Percentiles rank a stretch among this genome's conserved stretches.
Evolutionary conservation across 2,797 vertebrate genomes (phyloP).

Genomic region (Phrynocephalus vlangalii): DNA sequence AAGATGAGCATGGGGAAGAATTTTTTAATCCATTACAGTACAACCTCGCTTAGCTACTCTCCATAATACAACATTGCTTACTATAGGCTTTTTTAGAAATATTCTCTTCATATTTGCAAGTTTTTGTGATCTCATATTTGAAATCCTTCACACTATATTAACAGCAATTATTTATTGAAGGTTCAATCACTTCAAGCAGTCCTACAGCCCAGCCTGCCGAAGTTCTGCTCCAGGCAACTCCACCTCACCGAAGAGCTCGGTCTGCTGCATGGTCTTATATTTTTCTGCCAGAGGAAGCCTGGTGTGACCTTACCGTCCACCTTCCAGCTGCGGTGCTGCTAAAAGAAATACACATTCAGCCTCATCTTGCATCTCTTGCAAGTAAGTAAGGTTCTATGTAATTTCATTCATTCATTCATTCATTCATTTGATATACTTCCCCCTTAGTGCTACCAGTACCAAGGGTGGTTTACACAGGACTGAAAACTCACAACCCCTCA

Average conservation of each 20-base stretch:
- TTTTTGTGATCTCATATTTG: slow-evolving; percentile 3
- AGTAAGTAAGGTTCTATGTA: slow-evolving; percentile 82
- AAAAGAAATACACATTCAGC: slow-evolving; percentile 98
- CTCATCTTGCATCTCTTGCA: slow-evolving; percentile 97
- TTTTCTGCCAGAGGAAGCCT: slow-evolving; percentile 96
- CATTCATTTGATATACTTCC: too few relatives aligned
- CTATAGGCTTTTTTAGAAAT: background rate
- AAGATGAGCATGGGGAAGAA: background rate
- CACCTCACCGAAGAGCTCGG: slow-evolving; percentile 93
- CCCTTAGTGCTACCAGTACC: too few relatives aligned
- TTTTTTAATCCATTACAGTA: too few relatives aligned
- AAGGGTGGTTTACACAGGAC: too few relatives aligned
- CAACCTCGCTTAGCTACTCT: too few relatives aligned
- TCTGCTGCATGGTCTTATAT: slow-evolving; percentile 99
- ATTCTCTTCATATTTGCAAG: background rate
- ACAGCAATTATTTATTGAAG: slow-evolving; percentile 71
- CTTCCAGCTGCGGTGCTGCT: slow-evolving; percentile 96
- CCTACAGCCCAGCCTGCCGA: slow-evolving; percentile 99
- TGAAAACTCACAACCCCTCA: too few relatives aligned
- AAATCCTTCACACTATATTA: slow-evolving; percentile 17
- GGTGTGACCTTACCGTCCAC: slow-evolving; percentile 98
- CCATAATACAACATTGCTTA: background rate
- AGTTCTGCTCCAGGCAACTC: slow-evolving; percentile 95
- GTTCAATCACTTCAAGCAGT: slow-evolving; percentile 97
- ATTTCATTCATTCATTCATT: background rate